phyloP scores from a whole-genome alignment of 2,797 vertebrate genomes.

The Acipenser ruthenus region DNA sequence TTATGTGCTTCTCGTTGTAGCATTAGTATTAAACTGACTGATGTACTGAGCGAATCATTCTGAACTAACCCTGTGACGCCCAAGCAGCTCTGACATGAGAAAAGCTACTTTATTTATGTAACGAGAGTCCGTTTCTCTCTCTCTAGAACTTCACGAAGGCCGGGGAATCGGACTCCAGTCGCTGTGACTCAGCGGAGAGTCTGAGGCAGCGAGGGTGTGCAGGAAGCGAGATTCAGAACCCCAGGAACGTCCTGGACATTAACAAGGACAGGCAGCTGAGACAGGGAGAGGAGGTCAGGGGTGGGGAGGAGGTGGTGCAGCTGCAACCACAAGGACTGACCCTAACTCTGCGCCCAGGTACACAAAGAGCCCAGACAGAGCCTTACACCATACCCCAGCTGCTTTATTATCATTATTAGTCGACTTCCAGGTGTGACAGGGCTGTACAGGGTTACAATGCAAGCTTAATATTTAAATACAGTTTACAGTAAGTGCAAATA shows the following conservation, averaged over 20 bases:
- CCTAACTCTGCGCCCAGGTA: slow-evolving; percentile 51
- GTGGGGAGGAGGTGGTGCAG: slow-evolving; percentile 43
- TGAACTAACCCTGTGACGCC: too few species aligned
- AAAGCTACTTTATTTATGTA: too few species aligned
- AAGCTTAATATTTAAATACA: too few species aligned
- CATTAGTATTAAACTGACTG: too few species aligned
- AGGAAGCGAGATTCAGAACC: slow-evolving; percentile 34
- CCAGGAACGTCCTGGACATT: slow-evolving; percentile 16
- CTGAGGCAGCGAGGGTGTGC: slow-evolving; percentile 45
- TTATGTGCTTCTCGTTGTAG: too few species aligned
- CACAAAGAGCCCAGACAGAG: slow-evolving; percentile 8
- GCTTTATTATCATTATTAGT: not conserved
- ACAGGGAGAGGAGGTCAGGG: slow-evolving; percentile 16
- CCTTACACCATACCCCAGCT: not conserved
- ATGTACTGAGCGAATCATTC: too few species aligned
- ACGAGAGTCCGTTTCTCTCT: too few species aligned
- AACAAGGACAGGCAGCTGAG: slow-evolving; percentile 42
- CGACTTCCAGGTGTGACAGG: too few species aligned
- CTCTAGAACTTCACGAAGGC: slow-evolving; percentile 51
- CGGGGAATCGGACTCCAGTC: slow-evolving; percentile 44
- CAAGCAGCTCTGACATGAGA: too few species aligned
- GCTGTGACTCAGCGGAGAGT: slow-evolving; percentile 46
- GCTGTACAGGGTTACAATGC: too few species aligned
- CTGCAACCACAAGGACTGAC: slow-evolving; percentile 55
- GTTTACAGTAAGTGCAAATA: too few species aligned